Conservation (phyloP, 1,140 invertebrate species). For the Camponotus vicinus region DNA sequence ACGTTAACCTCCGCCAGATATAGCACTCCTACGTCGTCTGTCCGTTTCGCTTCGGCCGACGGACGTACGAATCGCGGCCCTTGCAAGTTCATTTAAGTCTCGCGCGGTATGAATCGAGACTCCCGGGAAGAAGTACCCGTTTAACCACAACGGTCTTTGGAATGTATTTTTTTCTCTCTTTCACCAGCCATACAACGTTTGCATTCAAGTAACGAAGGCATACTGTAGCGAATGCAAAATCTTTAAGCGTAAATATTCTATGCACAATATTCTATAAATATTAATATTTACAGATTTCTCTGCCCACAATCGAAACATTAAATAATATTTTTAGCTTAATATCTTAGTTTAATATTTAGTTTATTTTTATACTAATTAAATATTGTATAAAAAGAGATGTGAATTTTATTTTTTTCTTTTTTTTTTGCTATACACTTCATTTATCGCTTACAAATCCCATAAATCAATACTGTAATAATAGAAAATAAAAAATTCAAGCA, state of each 20-base stretch:
- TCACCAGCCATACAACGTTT: not conserved
- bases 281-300: not conserved
- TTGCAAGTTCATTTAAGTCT: slow-evolving; percentile 59
- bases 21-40: slow-evolving; percentile 50
- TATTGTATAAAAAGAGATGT: too few relatives aligned
- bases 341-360: too few relatives aligned
- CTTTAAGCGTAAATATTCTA: not conserved
- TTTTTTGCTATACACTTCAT: not conserved
- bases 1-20: slow-evolving; percentile 70
- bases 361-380: too few relatives aligned
- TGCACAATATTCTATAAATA: not conserved
- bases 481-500: slow-evolving; percentile 14
- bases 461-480: not conserved
- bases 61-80: slow-evolving; percentile 49
- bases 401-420: not conserved
- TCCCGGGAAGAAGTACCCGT: slow-evolving; percentile 22
- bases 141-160: not conserved
- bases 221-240: slow-evolving; percentile 11
- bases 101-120: slow-evolving; percentile 54
- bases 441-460: too few relatives aligned
- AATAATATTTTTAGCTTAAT: too few relatives aligned
- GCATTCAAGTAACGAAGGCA: not conserved
- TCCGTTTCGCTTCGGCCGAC: slow-evolving; percentile 40
- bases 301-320: not conserved
- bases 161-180: slow-evolving; percentile 14